Evolutionary conservation across 2,797 vertebrate species (phyloP).

Genomic region (Rhinoraja longicauda): DNA sequence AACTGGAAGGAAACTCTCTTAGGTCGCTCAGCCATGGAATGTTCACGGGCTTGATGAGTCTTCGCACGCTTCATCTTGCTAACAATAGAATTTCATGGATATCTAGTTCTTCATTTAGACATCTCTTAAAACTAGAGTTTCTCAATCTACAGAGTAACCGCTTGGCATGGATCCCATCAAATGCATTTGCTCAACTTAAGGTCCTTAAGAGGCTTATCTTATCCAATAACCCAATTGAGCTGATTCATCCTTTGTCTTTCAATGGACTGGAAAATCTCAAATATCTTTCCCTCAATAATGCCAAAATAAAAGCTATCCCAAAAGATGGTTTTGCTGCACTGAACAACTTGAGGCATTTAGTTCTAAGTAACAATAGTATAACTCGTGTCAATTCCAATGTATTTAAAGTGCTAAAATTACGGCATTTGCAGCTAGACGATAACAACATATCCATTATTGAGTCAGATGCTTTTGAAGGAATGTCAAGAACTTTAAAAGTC

Average conservation of each 20-base stretch:
- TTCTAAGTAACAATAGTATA: slow-evolving; percentile 57
- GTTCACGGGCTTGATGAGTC: slow-evolving; percentile 54
- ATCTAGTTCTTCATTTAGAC: slow-evolving; percentile 53
- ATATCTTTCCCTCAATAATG: slow-evolving; percentile 54
- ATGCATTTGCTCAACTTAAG: slow-evolving; percentile 53
- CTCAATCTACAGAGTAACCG: slow-evolving; percentile 59
- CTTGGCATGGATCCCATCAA: slow-evolving; percentile 54
- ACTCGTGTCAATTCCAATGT: slow-evolving; percentile 54
- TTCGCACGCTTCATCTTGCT: slow-evolving; percentile 56
- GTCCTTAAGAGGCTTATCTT: slow-evolving; percentile 58
- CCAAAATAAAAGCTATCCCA: slow-evolving; percentile 52
- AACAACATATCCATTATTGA: slow-evolving; percentile 56
- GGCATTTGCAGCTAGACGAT: slow-evolving; percentile 56
- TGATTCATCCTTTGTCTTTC: slow-evolving; percentile 56
- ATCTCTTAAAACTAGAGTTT: slow-evolving; percentile 53
- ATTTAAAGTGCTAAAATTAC: slow-evolving; percentile 55
- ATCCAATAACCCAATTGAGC: slow-evolving; percentile 55
- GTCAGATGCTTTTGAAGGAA: slow-evolving; percentile 55
- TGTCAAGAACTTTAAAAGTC: slow-evolving; percentile 57
- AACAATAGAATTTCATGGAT: slow-evolving; percentile 57
- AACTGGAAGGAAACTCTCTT: slow-evolving; percentile 54
- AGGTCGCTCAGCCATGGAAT: slow-evolving; percentile 49
- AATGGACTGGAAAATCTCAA: slow-evolving; percentile 54
- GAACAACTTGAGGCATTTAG: slow-evolving; percentile 54
- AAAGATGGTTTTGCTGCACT: slow-evolving; percentile 55